phyloP scores from a whole-genome alignment of 2,888 invertebrate genomes.

The Conistra vaccinii region DNA sequence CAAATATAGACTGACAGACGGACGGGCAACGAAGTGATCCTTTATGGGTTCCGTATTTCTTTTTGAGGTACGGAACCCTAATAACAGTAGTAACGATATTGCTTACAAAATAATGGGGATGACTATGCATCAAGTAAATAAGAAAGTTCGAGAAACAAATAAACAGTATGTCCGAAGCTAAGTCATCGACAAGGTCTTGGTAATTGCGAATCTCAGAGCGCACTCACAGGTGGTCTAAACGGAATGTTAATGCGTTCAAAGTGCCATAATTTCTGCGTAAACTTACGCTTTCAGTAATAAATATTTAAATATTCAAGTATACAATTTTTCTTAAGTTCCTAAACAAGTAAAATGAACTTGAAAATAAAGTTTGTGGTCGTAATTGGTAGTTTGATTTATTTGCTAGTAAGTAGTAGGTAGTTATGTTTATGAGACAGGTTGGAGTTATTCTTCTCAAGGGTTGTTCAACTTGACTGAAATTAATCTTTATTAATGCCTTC shows the following conservation, averaged over 20 bases:
- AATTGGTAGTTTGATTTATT: slow-evolving; percentile 41
- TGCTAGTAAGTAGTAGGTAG: slow-evolving; percentile 5
- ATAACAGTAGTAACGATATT: neutral
- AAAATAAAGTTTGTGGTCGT: slow-evolving; percentile 28
- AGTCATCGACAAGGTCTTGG: slow-evolving; percentile 70
- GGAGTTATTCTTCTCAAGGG: slow-evolving; percentile 1
- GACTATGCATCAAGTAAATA: neutral
- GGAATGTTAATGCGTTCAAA: slow-evolving; percentile 80
- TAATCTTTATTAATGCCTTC: neutral
- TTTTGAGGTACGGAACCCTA: no score
- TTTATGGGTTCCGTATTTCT: no score
- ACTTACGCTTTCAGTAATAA: slow-evolving; percentile 73
- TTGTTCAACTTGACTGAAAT: neutral
- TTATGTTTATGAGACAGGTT: slow-evolving; percentile 12
- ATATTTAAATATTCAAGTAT: slow-evolving; percentile 68
- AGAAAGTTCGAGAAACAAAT: slow-evolving; percentile 16
- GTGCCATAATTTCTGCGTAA: slow-evolving; percentile 80
- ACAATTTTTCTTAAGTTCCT: neutral
- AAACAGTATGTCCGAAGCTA: slow-evolving; percentile 52
- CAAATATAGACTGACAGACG: no score
- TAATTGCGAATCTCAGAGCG: slow-evolving; percentile 78
- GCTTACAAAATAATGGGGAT: neutral
- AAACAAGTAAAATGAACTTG: slow-evolving; percentile 2
- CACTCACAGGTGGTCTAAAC: slow-evolving; percentile 83
- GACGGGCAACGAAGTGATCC: no score